phyloP scores from a whole-genome alignment of 2,888 invertebrate species.

The Prenolepis imparis region DNA sequence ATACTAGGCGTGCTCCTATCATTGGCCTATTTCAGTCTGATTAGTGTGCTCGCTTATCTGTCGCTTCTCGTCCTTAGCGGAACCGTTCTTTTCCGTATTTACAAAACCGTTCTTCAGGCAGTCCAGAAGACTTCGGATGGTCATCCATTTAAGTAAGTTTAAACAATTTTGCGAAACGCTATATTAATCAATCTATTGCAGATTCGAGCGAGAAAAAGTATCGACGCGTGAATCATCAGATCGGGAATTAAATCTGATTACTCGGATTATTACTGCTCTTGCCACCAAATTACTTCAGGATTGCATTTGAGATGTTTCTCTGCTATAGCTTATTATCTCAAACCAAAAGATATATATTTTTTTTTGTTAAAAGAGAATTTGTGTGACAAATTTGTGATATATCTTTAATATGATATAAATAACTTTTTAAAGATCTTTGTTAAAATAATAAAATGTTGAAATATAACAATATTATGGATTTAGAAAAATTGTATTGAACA shows the following conservation, averaged over 20 bases:
- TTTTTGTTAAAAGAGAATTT: neutral
- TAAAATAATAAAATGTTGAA: neutral
- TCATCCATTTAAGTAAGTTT: conserved; percentile 98
- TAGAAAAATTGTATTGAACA: neutral
- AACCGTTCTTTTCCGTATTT: conserved; percentile 97
- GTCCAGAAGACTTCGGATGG: conserved; percentile 98
- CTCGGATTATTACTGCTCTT: no score
- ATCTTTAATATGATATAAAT: neutral
- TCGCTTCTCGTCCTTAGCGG: conserved; percentile 94
- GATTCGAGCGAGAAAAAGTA: no score
- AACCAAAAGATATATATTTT: neutral
- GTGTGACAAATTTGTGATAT: neutral
- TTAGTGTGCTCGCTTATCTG: conserved; percentile 97
- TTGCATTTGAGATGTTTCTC: no score
- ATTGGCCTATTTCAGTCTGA: conserved; percentile 97
- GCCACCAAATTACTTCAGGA: no score
- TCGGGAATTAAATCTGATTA: no score
- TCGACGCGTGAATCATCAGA: no score
- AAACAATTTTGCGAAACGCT: neutral
- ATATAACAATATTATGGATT: neutral
- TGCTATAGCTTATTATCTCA: no score
- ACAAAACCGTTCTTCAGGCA: conserved; percentile 97
- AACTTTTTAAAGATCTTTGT: no score
- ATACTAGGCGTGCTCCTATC: conserved; percentile 96
- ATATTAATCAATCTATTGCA: no score